Percentiles rank a stretch among this genome's conserved stretches.
Evolutionary conservation across 2,113 vertebrate species (phyloP).

Genomic region (Pseudopodoces humilis): DNA sequence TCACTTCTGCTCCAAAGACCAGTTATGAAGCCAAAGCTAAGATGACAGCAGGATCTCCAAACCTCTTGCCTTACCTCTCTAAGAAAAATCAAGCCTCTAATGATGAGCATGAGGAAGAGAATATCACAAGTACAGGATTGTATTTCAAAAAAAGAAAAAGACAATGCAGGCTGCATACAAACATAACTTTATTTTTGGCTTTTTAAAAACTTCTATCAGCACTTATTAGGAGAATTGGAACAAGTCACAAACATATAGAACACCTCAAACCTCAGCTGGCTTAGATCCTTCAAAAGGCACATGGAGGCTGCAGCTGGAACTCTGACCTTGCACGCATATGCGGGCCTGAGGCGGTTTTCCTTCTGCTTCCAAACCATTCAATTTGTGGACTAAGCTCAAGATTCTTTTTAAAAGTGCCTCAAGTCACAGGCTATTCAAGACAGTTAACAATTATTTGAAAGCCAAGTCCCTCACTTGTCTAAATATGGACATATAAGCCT

Average conservation of each 20-base stretch:
- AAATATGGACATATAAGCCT: slow-evolving; percentile 33
- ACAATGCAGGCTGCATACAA: neutral
- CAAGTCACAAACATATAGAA: neutral
- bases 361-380: neutral
- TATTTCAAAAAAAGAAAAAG: neutral
- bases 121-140: rapidly evolving
- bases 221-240: neutral
- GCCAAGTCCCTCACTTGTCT: slow-evolving; percentile 13
- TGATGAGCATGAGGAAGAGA: neutral
- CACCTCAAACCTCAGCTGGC: neutral
- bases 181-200: neutral
- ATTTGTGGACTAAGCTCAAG: neutral
- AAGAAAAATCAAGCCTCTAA: neutral
- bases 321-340: neutral
- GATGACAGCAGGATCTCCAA: neutral
- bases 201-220: neutral
- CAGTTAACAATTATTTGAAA: neutral
- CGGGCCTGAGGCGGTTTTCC: neutral
- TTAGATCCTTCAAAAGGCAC: neutral
- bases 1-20: neutral
- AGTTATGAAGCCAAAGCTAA: neutral
- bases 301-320: neutral
- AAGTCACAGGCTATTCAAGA: neutral
- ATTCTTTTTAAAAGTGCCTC: neutral
- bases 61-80: neutral